phyloP scores from a whole-genome alignment of 2,888 invertebrate genomes.

The Eudasyphora cyanicolor region DNA sequence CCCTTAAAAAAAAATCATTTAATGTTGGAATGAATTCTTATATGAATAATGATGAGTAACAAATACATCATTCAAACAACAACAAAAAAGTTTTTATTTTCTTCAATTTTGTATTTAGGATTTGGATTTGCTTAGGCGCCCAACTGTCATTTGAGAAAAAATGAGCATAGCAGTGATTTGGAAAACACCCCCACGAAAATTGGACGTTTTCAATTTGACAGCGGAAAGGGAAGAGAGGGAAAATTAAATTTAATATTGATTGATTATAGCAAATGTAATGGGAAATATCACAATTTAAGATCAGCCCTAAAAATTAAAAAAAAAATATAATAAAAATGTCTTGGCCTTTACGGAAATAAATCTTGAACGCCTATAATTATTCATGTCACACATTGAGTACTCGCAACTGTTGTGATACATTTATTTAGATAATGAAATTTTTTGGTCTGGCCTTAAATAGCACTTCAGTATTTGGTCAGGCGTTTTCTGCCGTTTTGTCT shows the following conservation, averaged over 20 bases:
- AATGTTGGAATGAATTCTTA: not conserved
- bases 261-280: constrained; percentile 8
- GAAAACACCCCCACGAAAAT: not conserved
- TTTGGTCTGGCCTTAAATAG: not conserved
- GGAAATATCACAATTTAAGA: not conserved
- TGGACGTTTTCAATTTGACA: not conserved
- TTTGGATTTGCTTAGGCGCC: not conserved
- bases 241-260: not conserved
- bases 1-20: too few relatives aligned
- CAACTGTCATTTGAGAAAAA: not conserved
- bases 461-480: not conserved
- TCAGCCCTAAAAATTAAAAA: too few relatives aligned
- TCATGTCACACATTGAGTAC: not conserved
- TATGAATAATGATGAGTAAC: not conserved
- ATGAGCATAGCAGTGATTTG: not conserved
- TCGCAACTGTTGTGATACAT: not conserved
- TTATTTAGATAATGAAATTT: not conserved
- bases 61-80: not conserved
- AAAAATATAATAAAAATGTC: not conserved
- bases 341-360: not conserved
- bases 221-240: not conserved
- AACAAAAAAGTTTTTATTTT: too few relatives aligned
- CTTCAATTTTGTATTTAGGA: not conserved
- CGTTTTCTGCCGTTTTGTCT: not conserved
- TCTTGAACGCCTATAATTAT: not conserved